These are phyloP conservation scores for Astyanax mexicanus DNA, from an alignment of 2,797 vertebrate genomes.

Conservation along the genomic window DNA sequence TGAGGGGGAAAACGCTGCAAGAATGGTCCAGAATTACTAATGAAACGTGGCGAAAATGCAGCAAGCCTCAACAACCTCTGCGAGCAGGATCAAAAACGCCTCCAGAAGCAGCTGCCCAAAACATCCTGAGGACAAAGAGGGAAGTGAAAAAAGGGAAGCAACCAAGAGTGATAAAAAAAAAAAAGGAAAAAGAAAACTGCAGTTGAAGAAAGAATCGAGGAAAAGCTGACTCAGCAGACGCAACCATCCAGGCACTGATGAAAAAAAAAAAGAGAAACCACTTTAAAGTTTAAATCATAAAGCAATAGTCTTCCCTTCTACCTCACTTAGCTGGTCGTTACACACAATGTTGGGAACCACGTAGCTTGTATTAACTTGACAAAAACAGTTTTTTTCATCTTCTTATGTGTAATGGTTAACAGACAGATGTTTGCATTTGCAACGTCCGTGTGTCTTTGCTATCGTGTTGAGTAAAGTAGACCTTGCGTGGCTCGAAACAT, in stretches of 20 bases:
- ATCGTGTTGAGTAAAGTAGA: too few species aligned
- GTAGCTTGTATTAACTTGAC: not conserved
- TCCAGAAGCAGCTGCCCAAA: conserved; percentile 55
- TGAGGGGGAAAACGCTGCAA: conserved; percentile 48
- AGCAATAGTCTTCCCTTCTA: not conserved
- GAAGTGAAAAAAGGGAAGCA: conserved; percentile 6
- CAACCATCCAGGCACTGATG: conserved; percentile 24
- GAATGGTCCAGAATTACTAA: conserved; percentile 66
- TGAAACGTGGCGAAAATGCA: conserved; percentile 68
- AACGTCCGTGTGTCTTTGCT: too few species aligned
- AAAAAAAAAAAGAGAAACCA: conserved; percentile 33
- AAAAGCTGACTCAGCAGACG: conserved; percentile 57
- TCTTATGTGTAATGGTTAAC: too few species aligned
- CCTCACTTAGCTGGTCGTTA: too few species aligned
- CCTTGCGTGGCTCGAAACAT: too few species aligned
- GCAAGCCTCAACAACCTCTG: conserved; percentile 61
- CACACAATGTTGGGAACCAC: conserved; percentile 8
- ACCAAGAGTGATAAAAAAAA: conserved; percentile 9
- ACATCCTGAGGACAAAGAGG: conserved; percentile 31
- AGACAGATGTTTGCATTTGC: too few species aligned
- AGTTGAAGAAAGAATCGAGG: conserved; percentile 50
- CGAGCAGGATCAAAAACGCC: conserved; percentile 59
- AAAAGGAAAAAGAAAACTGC: conserved; percentile 43
- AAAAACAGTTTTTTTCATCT: too few species aligned
- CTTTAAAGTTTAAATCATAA: conserved; percentile 17